phyloP scores from a whole-genome alignment of 1,140 invertebrate species.

The Hirudo medicinalis region DNA sequence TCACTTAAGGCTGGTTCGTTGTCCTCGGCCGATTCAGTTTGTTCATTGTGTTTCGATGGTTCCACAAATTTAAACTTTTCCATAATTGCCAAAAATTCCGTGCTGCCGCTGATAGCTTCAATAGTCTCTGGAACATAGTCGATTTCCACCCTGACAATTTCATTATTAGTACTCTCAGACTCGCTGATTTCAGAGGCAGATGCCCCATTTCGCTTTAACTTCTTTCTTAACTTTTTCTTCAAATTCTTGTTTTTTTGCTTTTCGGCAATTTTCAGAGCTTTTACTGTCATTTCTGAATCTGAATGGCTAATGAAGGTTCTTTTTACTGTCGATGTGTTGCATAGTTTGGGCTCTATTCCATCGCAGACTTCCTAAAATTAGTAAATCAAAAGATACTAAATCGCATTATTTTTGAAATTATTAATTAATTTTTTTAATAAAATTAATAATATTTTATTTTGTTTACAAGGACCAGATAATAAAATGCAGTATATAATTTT shows the following conservation, averaged over 20 bases:
- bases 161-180: not conserved
- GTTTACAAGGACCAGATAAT: too few relatives aligned
- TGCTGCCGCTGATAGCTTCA: not conserved
- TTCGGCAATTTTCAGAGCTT: not conserved
- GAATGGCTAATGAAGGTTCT: too few relatives aligned
- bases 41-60: slow-evolving; percentile 20
- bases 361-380: too few relatives aligned
- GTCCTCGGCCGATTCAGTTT: not conserved
- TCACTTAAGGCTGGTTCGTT: slow-evolving; percentile 12
- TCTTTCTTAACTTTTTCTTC: slow-evolving; percentile 7
- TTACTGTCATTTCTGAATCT: too few relatives aligned
- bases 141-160: not conserved
- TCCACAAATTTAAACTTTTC: slow-evolving; percentile 14
- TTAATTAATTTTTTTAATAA: too few relatives aligned
- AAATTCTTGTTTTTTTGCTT: slow-evolving; percentile 11
- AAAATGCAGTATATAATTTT: too few relatives aligned
- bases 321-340: too few relatives aligned
- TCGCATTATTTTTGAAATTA: too few relatives aligned
- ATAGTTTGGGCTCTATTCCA: too few relatives aligned
- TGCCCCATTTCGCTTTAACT: slow-evolving; percentile 9
- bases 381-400: too few relatives aligned
- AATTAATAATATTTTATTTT: too few relatives aligned
- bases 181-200: not conserved
- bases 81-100: slow-evolving; percentile 8
- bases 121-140: slow-evolving; percentile 16